A percentile compares a stretch with the other conserved stretches of the same genome.
phyloP scores from a whole-genome alignment of 2,113 vertebrate species.

The Microtus richardsoni region DNA sequence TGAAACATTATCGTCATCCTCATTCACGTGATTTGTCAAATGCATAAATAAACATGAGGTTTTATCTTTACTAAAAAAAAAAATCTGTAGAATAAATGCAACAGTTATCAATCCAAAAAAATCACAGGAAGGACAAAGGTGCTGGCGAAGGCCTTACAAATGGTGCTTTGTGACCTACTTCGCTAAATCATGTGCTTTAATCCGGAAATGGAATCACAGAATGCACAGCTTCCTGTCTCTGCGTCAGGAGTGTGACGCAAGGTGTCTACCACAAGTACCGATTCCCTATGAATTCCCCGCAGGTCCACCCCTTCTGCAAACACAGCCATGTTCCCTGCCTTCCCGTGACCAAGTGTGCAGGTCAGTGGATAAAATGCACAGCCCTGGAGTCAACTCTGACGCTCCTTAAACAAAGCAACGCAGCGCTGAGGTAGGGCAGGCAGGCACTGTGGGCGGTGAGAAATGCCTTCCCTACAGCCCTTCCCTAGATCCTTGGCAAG shows the following conservation, averaged over 20 bases:
- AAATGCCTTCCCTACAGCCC: neutral
- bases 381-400: constrained; percentile 53
- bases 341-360: constrained; percentile 36
- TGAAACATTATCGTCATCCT: neutral
- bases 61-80: constrained; percentile 46
- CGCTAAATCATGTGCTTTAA: neutral
- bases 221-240: neutral
- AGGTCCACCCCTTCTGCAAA: constrained; percentile 50
- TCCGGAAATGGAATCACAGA: constrained; percentile 16
- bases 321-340: constrained; percentile 16
- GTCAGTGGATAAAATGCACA: constrained; percentile 53
- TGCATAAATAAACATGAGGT: neutral
- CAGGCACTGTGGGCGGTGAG: neutral
- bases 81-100: neutral
- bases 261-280: constrained; percentile 31
- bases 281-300: constrained; percentile 52
- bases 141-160: neutral
- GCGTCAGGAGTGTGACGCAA: neutral
- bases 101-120: neutral
- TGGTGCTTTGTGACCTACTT: neutral
- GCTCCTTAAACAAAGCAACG: constrained; percentile 63
- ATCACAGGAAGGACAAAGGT: neutral
- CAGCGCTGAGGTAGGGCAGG: neutral
- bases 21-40: neutral
- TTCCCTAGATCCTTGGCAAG: neutral